phyloP scores from a whole-genome alignment of 2,113 vertebrate genomes.

The Solea senegalensis region DNA sequence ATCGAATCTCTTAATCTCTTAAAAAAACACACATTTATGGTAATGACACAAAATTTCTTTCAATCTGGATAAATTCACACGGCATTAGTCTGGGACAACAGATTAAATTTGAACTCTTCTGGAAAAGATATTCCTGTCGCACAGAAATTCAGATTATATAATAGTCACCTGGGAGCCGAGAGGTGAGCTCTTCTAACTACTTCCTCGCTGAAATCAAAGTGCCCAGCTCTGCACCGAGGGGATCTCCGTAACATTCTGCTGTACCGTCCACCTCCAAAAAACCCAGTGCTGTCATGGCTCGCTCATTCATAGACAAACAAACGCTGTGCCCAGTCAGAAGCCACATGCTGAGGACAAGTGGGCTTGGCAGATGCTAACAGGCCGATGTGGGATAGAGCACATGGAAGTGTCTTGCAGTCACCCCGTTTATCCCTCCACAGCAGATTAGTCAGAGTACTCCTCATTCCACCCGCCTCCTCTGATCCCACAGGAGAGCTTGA shows the following conservation, averaged over 20 bases:
- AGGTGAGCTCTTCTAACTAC: constrained; percentile 59
- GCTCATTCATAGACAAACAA: constrained; percentile 18
- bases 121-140: not conserved
- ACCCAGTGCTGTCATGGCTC: constrained; percentile 9
- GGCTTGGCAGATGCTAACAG: constrained; percentile 45
- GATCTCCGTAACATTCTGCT: constrained; percentile 71
- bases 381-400: constrained; percentile 58
- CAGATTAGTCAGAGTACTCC: constrained; percentile 57
- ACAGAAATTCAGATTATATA: not conserved
- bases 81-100: not conserved
- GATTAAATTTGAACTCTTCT: not conserved
- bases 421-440: constrained; percentile 59
- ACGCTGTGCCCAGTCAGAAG: constrained; percentile 30
- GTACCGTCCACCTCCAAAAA: constrained; percentile 27
- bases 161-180: constrained; percentile 63
- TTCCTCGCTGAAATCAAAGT: constrained; percentile 81
- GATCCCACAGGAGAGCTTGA: constrained; percentile 1
- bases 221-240: constrained; percentile 60
- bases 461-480: constrained; percentile 18
- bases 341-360: constrained; percentile 33
- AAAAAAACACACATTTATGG: constrained; percentile 4
- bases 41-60: not conserved
- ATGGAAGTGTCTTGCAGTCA: constrained; percentile 39
- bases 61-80: not conserved
- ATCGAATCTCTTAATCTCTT: constrained; percentile 50